These are phyloP conservation scores for Cheilosia impressa DNA, from an alignment of 2,888 invertebrate species.

Conservation along the genomic window DNA sequence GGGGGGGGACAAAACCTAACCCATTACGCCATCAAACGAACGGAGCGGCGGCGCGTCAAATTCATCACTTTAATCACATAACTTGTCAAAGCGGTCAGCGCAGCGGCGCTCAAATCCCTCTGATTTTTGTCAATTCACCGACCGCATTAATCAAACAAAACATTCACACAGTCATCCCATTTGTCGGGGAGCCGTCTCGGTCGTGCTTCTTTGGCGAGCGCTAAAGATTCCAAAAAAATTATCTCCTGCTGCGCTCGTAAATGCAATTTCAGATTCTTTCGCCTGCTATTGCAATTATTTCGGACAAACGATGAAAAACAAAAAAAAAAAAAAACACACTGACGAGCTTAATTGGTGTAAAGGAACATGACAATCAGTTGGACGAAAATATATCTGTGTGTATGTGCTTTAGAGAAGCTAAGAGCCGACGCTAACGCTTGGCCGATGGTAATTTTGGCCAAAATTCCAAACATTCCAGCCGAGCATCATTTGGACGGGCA, in stretches of 20 bases:
- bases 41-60: slow-evolving; percentile 40
- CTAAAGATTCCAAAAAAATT: slow-evolving; percentile 50
- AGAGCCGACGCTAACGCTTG: slow-evolving; percentile 40
- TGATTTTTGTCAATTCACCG: slow-evolving; percentile 69
- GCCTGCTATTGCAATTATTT: slow-evolving; percentile 71
- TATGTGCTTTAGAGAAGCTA: slow-evolving; percentile 21
- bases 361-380: slow-evolving; percentile 64
- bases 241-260: slow-evolving; percentile 64
- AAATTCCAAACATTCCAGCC: slow-evolving; percentile 69
- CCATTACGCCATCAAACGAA: slow-evolving; percentile 14
- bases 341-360: slow-evolving; percentile 67
- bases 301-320: slow-evolving; percentile 48
- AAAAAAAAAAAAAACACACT: slow-evolving; percentile 19
- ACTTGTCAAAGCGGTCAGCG: slow-evolving; percentile 54
- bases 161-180: slow-evolving; percentile 59
- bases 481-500: slow-evolving; percentile 57
- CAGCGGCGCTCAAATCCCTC: slow-evolving; percentile 47
- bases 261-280: slow-evolving; percentile 65
- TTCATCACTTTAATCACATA: slow-evolving; percentile 67
- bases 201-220: slow-evolving; percentile 12
- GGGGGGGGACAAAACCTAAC: background rate
- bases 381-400: slow-evolving; percentile 12
- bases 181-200: slow-evolving; percentile 29
- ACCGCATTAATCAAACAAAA: slow-evolving; percentile 62
- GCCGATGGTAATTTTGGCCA: slow-evolving; percentile 67